These are phyloP conservation scores for Cryptotermes secundus DNA, from an alignment of 1,140 invertebrate species.

Conservation along the genomic window DNA sequence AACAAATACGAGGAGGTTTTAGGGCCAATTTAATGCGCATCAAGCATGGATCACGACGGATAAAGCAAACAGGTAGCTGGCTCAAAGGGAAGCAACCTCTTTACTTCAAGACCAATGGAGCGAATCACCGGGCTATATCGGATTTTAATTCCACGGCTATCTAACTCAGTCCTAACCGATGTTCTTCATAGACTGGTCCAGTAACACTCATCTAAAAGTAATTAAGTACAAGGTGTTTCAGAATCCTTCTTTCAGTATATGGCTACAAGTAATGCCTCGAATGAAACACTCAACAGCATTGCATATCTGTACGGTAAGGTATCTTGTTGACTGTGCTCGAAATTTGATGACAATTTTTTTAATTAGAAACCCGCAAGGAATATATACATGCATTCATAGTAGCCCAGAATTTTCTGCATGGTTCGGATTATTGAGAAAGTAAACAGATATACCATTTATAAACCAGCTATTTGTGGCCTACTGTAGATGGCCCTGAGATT, in stretches of 20 bases:
- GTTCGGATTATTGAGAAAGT: no score
- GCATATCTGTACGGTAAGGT: no score
- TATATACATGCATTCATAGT: no score
- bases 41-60: background rate
- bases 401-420: no score
- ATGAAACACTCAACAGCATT: no score
- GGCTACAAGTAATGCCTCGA: no score
- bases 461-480: no score
- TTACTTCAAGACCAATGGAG: background rate
- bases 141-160: slow-evolving; percentile 5
- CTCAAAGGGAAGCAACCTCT: background rate
- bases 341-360: no score
- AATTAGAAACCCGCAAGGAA: no score
- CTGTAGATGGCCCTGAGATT: no score
- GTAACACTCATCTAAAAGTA: slow-evolving; percentile 17
- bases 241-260: background rate
- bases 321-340: no score
- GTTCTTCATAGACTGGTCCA: background rate
- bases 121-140: background rate
- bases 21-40: background rate
- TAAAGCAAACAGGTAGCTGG: background rate
- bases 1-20: background rate
- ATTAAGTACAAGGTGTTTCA: slow-evolving; percentile 5
- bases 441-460: no score
- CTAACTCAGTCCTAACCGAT: background rate